Percentiles rank a stretch among this genome's conserved stretches.
Evolutionary conservation across 92 coral and sea anemone species (phyloP).

Genomic region (Bergia sp.): DNA sequence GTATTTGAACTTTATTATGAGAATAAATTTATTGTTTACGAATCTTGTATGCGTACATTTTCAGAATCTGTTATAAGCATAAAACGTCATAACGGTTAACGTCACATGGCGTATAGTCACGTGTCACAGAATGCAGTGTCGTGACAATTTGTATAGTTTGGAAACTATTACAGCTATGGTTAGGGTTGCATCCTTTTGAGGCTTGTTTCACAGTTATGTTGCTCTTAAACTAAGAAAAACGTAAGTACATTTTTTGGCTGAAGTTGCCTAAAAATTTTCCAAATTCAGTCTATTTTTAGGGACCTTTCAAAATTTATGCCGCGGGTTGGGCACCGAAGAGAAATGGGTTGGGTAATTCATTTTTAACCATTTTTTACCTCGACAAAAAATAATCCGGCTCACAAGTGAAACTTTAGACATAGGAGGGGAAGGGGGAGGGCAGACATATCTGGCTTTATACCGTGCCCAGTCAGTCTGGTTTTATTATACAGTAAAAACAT

Average conservation of each 20-base stretch:
- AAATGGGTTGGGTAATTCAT: background rate
- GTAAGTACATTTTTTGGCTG: slow-evolving; percentile 4
- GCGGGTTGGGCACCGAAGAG: slow-evolving; percentile 2
- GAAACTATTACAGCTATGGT: slow-evolving; percentile 22
- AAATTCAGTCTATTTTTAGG: slow-evolving; percentile 3
- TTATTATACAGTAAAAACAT: background rate
- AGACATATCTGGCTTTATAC: slow-evolving; percentile 3
- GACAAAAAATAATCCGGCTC: slow-evolving; percentile 5
- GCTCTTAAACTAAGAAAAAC: slow-evolving; percentile 3
- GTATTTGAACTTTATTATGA: background rate
- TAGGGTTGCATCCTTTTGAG: background rate
- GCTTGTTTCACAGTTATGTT: slow-evolving; percentile 4
- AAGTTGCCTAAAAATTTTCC: slow-evolving; percentile 3
- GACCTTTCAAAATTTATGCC: background rate
- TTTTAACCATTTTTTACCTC: slow-evolving; percentile 4
- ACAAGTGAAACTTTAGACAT: slow-evolving; percentile 5
- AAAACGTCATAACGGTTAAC: slow-evolving; percentile 12
- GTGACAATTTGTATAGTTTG: slow-evolving; percentile 17
- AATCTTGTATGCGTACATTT: background rate
- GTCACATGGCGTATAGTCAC: slow-evolving; percentile 51
- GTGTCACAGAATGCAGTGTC: slow-evolving; percentile 47
- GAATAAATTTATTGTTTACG: background rate
- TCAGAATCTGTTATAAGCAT: background rate
- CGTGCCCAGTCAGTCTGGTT: slow-evolving; percentile 17
- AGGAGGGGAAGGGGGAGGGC: slow-evolving; percentile 7